phyloP scores from a whole-genome alignment of 1,140 invertebrate genomes.

The Cotesia vestalis region DNA sequence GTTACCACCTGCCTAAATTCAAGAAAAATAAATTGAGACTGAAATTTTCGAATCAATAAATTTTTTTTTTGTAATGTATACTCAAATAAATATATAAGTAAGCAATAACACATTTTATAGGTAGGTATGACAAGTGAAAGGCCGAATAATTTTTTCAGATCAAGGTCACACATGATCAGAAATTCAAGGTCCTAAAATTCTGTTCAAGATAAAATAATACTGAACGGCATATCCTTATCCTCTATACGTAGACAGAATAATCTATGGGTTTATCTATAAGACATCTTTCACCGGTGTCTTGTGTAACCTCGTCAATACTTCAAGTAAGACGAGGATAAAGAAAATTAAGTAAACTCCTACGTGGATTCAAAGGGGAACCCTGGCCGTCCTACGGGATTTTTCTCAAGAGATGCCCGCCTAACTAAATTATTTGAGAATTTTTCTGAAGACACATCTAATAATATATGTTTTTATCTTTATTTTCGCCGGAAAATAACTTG shows the following conservation, averaged over 20 bases:
- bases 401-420: not conserved
- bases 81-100: not conserved
- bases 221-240: no score
- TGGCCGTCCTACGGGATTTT: conserved; percentile 7
- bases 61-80: not conserved
- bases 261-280: not conserved
- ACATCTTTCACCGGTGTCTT: not conserved
- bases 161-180: not conserved
- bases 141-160: conserved; percentile 12
- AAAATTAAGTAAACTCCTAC: conserved; percentile 6
- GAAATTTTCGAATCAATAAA: not conserved
- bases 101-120: not conserved
- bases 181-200: no score
- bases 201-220: no score
- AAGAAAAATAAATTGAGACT: no score
- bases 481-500: not conserved
- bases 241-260: no score
- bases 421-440: conserved; percentile 4
- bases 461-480: not conserved
- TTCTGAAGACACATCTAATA: not conserved
- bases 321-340: not conserved
- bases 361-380: conserved; percentile 8
- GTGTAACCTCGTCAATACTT: no score
- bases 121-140: conserved; percentile 29
- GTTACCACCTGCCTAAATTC: no score